Evolutionary conservation across 2,113 vertebrate species (phyloP), one percentile per base, ranked within the genome.

Genomic region (Polypterus senegalus): DNA sequence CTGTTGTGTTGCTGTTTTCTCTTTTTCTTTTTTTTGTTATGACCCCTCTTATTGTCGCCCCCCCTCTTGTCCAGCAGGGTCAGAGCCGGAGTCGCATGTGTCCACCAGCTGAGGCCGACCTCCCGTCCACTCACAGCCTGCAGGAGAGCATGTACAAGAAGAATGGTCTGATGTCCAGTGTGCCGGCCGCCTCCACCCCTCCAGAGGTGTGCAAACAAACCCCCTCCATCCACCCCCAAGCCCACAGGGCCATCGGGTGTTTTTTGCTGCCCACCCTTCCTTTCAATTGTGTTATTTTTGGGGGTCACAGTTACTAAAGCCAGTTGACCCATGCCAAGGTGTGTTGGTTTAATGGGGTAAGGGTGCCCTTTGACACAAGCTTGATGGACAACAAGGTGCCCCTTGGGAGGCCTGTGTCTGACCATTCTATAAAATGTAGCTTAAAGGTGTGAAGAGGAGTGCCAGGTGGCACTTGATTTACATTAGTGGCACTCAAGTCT

Each of bases 131-230:
- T 71, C 48, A 70, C 0, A 3, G 74, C 68, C 71, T 46, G 11
- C 65, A 73, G 73, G 76, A 72, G 74, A 88, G 82, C 76, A 89
- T 89, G 87, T 88, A 88, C 73, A 88, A 79, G 79, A 81, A 77
- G 79, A 83, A 89, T 89, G 87, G 85, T 71, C 60, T 88, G 75
- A 88, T 86, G 87, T 85, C 87, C 79, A 84, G 67, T 69, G 78
- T 88, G 73, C 80, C 77, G 69, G 77, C 88, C 70, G 86, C 83
- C 70, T 88, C 87, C 0, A 77, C 84, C 71, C 86, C 85, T 74
- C 85, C 87, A 77, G 85, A 89, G 87, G 87, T 89, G 86, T 1
- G 3, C 9, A 5, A 43, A 45, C 61, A 47, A 9, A 5, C 3
- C 4, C 27, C 10, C 27, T 3, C 49, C 49, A 51, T 7, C 6